Evolutionary conservation across 1,140 invertebrate genomes (phyloP).

Genomic region (Pachyrhynchus sulphureomaculatus): DNA sequence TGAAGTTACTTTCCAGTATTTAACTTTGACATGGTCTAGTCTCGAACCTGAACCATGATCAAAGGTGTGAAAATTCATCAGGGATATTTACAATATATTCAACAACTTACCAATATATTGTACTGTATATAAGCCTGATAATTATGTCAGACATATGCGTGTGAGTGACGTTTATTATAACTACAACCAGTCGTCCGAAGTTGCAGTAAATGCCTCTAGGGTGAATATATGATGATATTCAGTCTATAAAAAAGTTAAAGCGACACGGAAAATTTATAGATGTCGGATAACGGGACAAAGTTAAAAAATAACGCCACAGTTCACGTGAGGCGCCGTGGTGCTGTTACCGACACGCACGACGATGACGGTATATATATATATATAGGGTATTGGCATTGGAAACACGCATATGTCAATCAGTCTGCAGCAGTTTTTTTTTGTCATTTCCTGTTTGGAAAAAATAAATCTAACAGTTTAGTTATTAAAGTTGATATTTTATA

Average conservation of each 20-base stretch:
- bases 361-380: no score
- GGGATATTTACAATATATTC: not conserved
- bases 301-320: not conserved
- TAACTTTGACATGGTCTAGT: no score
- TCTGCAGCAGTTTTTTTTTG: not conserved
- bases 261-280: slow-evolving; percentile 1
- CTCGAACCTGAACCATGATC: no score
- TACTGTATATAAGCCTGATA: no score
- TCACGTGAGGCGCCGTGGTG: not conserved
- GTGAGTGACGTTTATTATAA: not conserved
- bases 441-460: not conserved
- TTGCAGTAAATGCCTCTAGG: not conserved
- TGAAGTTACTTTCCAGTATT: no score
- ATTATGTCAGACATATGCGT: not conserved
- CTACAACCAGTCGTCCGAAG: not conserved
- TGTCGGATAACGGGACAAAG: slow-evolving; percentile 2
- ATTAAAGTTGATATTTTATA: no score
- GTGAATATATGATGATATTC: slow-evolving; percentile 1
- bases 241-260: not conserved
- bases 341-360: not conserved
- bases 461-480: no score
- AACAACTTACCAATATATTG: no score
- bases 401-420: not conserved
- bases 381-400: not conserved
- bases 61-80: no score